Conservation (phyloP, 2,113 vertebrate species). For the Casuarius casuarius region DNA sequence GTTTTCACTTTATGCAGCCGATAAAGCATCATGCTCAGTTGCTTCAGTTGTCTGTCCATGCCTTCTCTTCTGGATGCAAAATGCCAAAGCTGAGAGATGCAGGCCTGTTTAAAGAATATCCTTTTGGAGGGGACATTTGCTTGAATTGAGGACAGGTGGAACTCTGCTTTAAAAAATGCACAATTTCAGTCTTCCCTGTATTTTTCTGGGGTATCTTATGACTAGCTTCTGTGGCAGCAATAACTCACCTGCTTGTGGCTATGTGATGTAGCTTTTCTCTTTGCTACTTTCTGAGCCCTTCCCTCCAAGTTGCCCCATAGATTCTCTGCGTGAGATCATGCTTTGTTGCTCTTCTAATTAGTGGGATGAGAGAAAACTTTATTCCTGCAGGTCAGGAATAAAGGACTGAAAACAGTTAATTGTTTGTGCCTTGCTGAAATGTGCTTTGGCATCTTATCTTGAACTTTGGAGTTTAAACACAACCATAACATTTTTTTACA, state of each 20-base stretch:
- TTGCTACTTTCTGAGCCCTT: background rate
- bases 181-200: background rate
- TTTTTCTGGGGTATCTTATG: background rate
- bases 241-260: background rate
- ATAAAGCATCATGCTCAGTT: background rate
- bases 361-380: background rate
- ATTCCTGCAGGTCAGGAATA: background rate
- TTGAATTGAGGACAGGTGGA: background rate
- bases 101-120: background rate
- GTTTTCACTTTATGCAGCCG: background rate
- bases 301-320: background rate
- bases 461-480: background rate
- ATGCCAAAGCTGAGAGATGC: background rate
- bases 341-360: background rate
- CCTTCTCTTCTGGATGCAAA: background rate
- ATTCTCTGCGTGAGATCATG: background rate
- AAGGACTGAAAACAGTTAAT: background rate
- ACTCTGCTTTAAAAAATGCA: background rate
- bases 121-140: background rate
- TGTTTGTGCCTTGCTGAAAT: background rate
- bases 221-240: background rate
- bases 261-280: background rate
- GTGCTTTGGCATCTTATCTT: background rate
- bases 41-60: background rate
- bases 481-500: background rate